These are phyloP conservation scores for Regulus satrapa DNA, from an alignment of 2,113 vertebrate genomes.

Conservation along the genomic window DNA sequence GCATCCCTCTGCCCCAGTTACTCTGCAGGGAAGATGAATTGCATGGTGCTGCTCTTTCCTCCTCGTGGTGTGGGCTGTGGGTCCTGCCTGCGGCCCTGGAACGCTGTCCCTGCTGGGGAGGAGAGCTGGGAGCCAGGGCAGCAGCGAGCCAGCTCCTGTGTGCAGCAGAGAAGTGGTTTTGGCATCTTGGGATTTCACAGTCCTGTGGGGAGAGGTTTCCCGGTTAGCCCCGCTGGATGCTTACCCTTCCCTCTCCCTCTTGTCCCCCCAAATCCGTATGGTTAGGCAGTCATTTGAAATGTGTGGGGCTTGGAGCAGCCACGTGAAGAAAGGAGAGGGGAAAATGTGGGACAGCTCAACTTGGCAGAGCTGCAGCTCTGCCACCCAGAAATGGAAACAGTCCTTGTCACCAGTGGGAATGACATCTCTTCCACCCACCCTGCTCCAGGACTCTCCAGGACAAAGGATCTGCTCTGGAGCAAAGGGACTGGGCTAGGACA, in stretches of 20 bases:
- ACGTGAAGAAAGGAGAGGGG: neutral
- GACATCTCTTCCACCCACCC: neutral
- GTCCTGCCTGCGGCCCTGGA: neutral
- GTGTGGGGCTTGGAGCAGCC: neutral
- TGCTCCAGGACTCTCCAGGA: neutral
- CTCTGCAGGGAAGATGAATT: neutral
- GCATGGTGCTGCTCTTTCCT: fast-evolving
- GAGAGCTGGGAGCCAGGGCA: neutral
- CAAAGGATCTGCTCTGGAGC: neutral
- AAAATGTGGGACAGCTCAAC: neutral
- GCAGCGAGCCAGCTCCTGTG: fast-evolving
- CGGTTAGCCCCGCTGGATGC: neutral
- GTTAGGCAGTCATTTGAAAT: neutral
- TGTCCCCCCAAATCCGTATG: neutral
- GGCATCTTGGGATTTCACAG: neutral
- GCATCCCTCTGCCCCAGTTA: neutral
- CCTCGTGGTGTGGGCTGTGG: neutral
- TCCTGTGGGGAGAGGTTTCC: neutral
- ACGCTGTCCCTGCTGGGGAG: neutral
- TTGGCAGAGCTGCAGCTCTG: neutral
- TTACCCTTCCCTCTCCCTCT: neutral
- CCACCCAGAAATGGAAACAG: neutral
- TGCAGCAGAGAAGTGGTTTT: neutral
- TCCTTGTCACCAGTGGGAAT: neutral
- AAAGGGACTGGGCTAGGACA: neutral